A percentile compares a stretch with the other conserved stretches of the same genome.
These are phyloP conservation scores for Oreohelix idahoensis DNA, from an alignment of 1,140 invertebrate species.

Conservation along the genomic window DNA sequence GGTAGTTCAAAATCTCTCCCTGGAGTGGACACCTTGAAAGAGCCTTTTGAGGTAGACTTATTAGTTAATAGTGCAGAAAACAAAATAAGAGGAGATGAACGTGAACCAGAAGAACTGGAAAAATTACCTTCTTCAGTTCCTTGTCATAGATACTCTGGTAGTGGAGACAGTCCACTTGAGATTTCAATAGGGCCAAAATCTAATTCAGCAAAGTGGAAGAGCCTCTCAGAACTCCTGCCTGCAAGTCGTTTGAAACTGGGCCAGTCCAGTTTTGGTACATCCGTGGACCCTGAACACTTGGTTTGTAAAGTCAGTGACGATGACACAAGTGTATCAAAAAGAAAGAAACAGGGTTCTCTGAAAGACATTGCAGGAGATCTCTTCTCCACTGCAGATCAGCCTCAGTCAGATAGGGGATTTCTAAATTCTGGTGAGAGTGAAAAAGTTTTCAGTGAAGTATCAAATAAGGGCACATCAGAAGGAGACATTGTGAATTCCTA, in stretches of 20 bases:
- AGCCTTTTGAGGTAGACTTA: not conserved
- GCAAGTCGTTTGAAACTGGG: not conserved
- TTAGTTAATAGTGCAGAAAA: not conserved
- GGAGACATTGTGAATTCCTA: not conserved
- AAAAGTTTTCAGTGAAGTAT: not conserved
- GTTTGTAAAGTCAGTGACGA: not conserved
- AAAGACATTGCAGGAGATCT: not conserved
- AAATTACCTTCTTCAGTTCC: not conserved
- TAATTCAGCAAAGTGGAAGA: slow-evolving; percentile 8
- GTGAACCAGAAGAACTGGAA: not conserved
- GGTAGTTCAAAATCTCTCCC: not conserved
- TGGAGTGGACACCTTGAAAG: not conserved
- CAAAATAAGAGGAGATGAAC: not conserved
- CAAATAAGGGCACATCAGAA: not conserved
- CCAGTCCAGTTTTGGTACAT: not conserved
- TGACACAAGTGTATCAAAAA: not conserved
- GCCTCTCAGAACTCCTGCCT: not conserved
- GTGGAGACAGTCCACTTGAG: not conserved
- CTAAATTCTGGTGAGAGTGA: not conserved
- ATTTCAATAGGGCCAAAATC: slow-evolving; percentile 11
- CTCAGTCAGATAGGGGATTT: not conserved
- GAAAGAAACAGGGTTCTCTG: not conserved
- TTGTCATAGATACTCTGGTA: not conserved
- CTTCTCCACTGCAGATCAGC: not conserved
- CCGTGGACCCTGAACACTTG: not conserved